Evolutionary conservation across 2,888 invertebrate species (phyloP).

Genomic region (Tachystola acroxantha): DNA sequence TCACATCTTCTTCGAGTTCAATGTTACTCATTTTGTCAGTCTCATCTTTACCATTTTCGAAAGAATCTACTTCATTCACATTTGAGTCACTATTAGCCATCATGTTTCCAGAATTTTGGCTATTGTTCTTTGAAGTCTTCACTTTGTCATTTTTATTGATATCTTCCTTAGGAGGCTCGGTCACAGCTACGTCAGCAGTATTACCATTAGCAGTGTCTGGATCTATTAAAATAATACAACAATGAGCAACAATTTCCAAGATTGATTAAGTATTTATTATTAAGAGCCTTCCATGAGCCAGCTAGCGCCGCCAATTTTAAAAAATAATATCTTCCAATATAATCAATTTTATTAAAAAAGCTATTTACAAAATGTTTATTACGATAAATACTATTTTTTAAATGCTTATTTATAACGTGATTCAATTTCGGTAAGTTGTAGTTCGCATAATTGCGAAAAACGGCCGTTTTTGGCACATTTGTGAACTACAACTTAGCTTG

Average conservation of each 20-base stretch:
- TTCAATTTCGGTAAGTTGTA: no score
- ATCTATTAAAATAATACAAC: slow-evolving; percentile 32
- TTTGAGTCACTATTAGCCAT: slow-evolving; percentile 44
- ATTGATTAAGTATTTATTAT: no score
- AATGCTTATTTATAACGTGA: no score
- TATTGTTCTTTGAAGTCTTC: slow-evolving; percentile 55
- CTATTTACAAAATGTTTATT: no score
- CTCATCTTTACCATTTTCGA: slow-evolving; percentile 71
- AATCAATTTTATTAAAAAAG: no score
- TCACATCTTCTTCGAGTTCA: slow-evolving; percentile 36
- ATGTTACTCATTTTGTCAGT: slow-evolving; percentile 66
- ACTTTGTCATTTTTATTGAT: slow-evolving; percentile 65
- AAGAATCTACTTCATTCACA: slow-evolving; percentile 47
- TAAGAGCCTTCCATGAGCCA: no score
- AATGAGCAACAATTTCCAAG: slow-evolving; percentile 5
- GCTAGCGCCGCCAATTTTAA: no score
- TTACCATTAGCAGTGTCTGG: slow-evolving; percentile 66
- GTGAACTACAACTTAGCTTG: no score
- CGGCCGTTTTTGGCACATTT: no score
- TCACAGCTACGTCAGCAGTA: slow-evolving; percentile 42
- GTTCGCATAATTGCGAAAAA: no score
- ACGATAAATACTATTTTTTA: no score
- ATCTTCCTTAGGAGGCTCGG: slow-evolving; percentile 58
- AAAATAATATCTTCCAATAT: no score
- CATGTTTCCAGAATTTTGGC: slow-evolving; percentile 51